Evolutionary conservation across 2,888 invertebrate genomes (phyloP).

Genomic region (Euzophera pinguis): DNA sequence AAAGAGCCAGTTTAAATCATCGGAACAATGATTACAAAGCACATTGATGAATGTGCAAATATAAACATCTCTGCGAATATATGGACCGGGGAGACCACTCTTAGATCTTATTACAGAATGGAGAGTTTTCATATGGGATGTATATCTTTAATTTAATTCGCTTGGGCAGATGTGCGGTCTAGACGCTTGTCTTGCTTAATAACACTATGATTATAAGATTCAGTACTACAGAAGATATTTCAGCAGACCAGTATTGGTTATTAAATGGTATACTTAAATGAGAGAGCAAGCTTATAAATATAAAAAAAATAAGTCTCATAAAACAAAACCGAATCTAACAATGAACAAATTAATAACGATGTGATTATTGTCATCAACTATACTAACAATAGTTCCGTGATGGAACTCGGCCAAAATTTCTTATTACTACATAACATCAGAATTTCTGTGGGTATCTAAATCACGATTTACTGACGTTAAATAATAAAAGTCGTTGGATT

Average conservation of each 20-base stretch:
- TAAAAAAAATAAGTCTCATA: too few species aligned
- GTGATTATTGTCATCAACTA: not conserved
- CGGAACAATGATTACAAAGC: constrained; percentile 39
- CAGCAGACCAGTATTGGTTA: too few species aligned
- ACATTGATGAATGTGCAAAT: constrained; percentile 30
- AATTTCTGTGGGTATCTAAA: constrained; percentile 2
- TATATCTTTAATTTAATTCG: constrained; percentile 1
- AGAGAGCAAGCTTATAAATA: too few species aligned
- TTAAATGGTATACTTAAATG: too few species aligned
- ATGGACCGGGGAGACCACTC: constrained; percentile 1
- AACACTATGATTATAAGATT: too few species aligned
- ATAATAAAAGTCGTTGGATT: not conserved
- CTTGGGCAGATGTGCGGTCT: not conserved
- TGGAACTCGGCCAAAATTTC: constrained; percentile 32
- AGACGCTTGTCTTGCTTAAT: too few species aligned
- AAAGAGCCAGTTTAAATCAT: constrained; percentile 57
- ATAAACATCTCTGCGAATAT: constrained; percentile 11
- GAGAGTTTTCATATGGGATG: not conserved
- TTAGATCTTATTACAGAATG: constrained; percentile 7
- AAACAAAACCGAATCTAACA: too few species aligned
- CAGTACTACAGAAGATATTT: too few species aligned
- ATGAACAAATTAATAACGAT: not conserved
- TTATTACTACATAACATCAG: constrained; percentile 8
- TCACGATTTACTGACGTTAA: not conserved
- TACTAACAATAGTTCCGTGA: constrained; percentile 32